Base-by-base conservation (phyloP, 2,797 vertebrate genomes). In the Sciaenops ocellatus region DNA sequence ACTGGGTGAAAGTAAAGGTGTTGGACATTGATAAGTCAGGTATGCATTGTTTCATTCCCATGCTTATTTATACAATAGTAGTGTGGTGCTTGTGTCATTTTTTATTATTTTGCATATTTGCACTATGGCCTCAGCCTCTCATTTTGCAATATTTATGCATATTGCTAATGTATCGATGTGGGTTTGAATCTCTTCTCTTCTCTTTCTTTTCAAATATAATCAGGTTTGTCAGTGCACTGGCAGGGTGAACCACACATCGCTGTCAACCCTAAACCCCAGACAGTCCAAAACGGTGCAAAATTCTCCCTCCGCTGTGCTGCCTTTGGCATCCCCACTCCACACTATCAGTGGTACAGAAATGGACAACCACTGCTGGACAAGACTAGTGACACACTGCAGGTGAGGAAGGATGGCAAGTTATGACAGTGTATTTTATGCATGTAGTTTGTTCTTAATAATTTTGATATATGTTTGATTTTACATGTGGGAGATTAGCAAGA, bases 291-390 rank as follows among this genome's bases (percentile, higher is more conserved):
- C 9, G 95, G 94, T n/a, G 78, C 87, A 63, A 86, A 89, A 0
- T 63, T 95, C 16, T 92, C 79, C 44, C 94, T 97, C 48, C 83
- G 79, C 50, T 97, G 97, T 50, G 80, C 85, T 62, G 96, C 96
- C 41, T 93, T 97, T 76, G 97, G 97, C 3, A 92, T 95, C 17
- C 97, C 97, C 6, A 81, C 92, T 26, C 97, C 97, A 18, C 57
- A 67, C 50, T 97, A 96, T 83, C 96, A 97, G 91, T 97, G 97
- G 97, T 97, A 97, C 93, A 90, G 72, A 80, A 97, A 97, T 44
- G 97, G 97, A 11, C 92, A 86, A 6, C 83, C 51, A 0, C 86
- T 97, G 72, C 84, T 68, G 11, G 86, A 94, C 65, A 87, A 92
- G 63, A 95, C 73, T 2, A 90, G 46, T 3, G 94, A 95, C 80